Conservation (phyloP, 2,113 vertebrate species). For the Arothron firmamentum region DNA sequence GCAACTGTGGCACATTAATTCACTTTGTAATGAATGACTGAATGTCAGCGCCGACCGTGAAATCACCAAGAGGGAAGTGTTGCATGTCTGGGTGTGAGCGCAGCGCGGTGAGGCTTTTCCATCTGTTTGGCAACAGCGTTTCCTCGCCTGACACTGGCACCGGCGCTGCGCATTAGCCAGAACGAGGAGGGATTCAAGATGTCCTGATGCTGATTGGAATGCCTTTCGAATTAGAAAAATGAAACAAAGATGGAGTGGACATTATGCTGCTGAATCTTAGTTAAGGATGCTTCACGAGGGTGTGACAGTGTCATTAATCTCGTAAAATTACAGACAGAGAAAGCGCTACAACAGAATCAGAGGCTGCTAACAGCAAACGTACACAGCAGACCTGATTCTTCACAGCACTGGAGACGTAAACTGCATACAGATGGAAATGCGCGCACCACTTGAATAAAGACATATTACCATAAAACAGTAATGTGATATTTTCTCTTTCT, state of each 20-base stretch:
- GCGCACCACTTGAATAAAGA: not conserved
- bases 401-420: slow-evolving; percentile 1
- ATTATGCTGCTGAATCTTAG: slow-evolving; percentile 72
- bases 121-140: slow-evolving; percentile 72
- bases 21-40: slow-evolving; percentile 73
- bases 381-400: slow-evolving; percentile 1
- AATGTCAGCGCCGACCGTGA: slow-evolving; percentile 66
- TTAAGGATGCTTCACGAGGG: slow-evolving; percentile 69
- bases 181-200: slow-evolving; percentile 72
- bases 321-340: slow-evolving; percentile 64
- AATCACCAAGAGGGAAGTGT: slow-evolving; percentile 62
- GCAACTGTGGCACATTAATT: slow-evolving; percentile 73
- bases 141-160: slow-evolving; percentile 57
- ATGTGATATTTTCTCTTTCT: not conserved
- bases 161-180: slow-evolving; percentile 56
- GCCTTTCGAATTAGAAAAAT: slow-evolving; percentile 60
- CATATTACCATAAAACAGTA: not conserved
- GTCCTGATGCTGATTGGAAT: slow-evolving; percentile 72
- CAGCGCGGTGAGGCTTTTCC: slow-evolving; percentile 71
- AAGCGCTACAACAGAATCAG: slow-evolving; percentile 61
- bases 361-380: slow-evolving; percentile 43
- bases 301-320: slow-evolving; percentile 73
- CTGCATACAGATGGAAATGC: not conserved
- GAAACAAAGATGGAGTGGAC: slow-evolving; percentile 73
- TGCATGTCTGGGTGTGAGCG: slow-evolving; percentile 58